Percentiles rank a stretch among this genome's conserved stretches.
phyloP scores from a whole-genome alignment of 2,797 vertebrate genomes.

The Chromis chromis region DNA sequence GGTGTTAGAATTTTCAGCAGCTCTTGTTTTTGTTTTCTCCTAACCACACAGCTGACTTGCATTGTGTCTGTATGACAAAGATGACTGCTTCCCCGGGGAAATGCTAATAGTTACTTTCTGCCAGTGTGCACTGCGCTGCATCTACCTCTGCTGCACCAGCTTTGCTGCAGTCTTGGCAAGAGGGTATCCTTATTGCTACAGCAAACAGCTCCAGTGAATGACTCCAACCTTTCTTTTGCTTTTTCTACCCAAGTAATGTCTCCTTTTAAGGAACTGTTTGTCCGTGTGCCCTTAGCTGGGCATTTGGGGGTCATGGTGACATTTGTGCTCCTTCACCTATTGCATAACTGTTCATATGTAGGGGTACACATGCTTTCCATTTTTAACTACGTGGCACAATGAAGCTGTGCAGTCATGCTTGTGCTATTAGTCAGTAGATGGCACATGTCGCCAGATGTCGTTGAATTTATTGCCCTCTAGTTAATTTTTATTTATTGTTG shows the following conservation, averaged over 20 bases:
- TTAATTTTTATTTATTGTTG: neutral
- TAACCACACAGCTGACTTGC: constrained; percentile 42
- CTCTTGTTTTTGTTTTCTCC: constrained; percentile 43
- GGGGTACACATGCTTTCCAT: constrained; percentile 27
- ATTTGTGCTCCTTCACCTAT: constrained; percentile 54
- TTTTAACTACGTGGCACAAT: constrained; percentile 49
- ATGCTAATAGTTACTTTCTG: constrained; percentile 49
- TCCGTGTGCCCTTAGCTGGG: constrained; percentile 26
- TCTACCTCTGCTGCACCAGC: constrained; percentile 50
- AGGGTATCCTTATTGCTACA: constrained; percentile 50
- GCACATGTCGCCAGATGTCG: neutral
- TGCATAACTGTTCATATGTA: constrained; percentile 50
- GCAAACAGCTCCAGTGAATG: constrained; percentile 13
- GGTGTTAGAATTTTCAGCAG: constrained; percentile 8
- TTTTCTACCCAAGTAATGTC: constrained; percentile 8
- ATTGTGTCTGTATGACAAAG: constrained; percentile 39
- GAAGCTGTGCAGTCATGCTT: constrained; percentile 12
- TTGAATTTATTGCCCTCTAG: neutral
- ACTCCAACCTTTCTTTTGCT: neutral
- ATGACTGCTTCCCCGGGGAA: constrained; percentile 45
- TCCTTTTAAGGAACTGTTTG: constrained; percentile 60
- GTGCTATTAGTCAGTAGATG: neutral
- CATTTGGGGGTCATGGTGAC: constrained; percentile 50
- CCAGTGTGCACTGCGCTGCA: constrained; percentile 49
- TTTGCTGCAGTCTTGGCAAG: constrained; percentile 81